phyloP scores from a whole-genome alignment of 2,113 vertebrate genomes.

The Ailuropoda melanoleuca region DNA sequence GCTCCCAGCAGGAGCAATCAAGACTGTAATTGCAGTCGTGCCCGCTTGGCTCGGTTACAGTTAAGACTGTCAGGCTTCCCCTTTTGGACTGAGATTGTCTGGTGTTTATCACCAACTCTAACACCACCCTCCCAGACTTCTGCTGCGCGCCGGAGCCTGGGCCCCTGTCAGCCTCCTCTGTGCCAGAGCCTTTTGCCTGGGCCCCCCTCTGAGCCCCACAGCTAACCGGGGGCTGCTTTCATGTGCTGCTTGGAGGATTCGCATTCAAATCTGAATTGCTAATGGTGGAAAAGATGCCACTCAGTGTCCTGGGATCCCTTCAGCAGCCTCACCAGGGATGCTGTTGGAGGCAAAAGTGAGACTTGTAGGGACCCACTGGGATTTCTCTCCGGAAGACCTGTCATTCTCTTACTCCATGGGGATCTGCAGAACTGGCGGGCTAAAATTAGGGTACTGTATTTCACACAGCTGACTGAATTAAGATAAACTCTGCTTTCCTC shows the following conservation, averaged over 20 bases:
- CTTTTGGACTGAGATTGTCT: constrained; percentile 65
- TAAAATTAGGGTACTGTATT: constrained; percentile 84
- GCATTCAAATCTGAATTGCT: constrained; percentile 75
- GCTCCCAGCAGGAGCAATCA: constrained; percentile 61
- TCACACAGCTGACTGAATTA: constrained; percentile 81
- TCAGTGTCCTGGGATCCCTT: constrained; percentile 78
- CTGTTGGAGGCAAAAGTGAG: constrained; percentile 74
- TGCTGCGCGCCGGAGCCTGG: neutral
- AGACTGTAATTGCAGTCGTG: constrained; percentile 65
- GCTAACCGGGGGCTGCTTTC: neutral
- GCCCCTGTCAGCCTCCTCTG: neutral
- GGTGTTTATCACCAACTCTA: constrained; percentile 63
- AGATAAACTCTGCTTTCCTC: constrained; percentile 82
- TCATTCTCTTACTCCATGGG: constrained; percentile 79
- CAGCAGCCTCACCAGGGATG: constrained; percentile 77
- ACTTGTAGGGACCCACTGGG: constrained; percentile 71
- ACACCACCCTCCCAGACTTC: constrained; percentile 60
- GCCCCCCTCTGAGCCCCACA: neutral
- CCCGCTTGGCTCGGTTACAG: constrained; percentile 49
- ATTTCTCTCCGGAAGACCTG: constrained; percentile 82
- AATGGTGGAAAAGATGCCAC: constrained; percentile 78
- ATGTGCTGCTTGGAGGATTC: constrained; percentile 48
- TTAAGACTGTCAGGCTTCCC: constrained; percentile 72
- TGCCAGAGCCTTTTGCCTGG: neutral
- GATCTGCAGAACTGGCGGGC: constrained; percentile 74